Conservation (phyloP, 2,888 invertebrate genomes). For the Spodoptera exigua region DNA sequence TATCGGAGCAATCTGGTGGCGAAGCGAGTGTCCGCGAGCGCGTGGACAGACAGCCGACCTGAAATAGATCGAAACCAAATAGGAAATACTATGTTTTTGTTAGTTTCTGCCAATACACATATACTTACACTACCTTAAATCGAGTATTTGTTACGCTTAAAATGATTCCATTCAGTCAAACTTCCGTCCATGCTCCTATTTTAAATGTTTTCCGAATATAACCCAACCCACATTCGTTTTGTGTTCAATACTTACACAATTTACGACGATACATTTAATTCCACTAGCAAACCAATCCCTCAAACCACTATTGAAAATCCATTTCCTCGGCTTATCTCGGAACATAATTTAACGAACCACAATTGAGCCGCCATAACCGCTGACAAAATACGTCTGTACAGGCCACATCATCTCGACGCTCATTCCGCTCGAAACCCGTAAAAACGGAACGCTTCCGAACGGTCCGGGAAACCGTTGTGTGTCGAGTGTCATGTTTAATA, state of each 20-base stretch:
- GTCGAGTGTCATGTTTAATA: slow-evolving; percentile 52
- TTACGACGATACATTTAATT: slow-evolving; percentile 13
- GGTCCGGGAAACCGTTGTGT: slow-evolving; percentile 39
- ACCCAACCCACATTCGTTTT: too few species aligned
- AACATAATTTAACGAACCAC: slow-evolving; percentile 25
- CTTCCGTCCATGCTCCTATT: too few species aligned
- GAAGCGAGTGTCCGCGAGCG: slow-evolving; percentile 4
- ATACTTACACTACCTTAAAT: too few species aligned
- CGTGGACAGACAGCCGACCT: slow-evolving; percentile 17
- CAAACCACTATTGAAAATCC: slow-evolving; percentile 28
- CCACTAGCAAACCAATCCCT: slow-evolving; percentile 3
- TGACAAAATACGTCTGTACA: slow-evolving; percentile 26
- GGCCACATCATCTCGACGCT: slow-evolving; percentile 18
- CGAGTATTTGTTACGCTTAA: too few species aligned
- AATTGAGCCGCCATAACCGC: slow-evolving; percentile 22
- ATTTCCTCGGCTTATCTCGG: slow-evolving; percentile 42
- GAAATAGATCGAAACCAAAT: slow-evolving; percentile 37
- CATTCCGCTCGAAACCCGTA: slow-evolving; percentile 32
- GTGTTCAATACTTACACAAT: too few species aligned
- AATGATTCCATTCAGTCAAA: too few species aligned
- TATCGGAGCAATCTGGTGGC: neutral
- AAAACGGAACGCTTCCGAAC: slow-evolving; percentile 25
- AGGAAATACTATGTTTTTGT: slow-evolving; percentile 7
- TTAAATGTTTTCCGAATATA: too few species aligned
- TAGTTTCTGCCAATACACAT: too few species aligned